Conservation (phyloP, 2,797 vertebrate genomes). For the Acanthurus lineatus region DNA sequence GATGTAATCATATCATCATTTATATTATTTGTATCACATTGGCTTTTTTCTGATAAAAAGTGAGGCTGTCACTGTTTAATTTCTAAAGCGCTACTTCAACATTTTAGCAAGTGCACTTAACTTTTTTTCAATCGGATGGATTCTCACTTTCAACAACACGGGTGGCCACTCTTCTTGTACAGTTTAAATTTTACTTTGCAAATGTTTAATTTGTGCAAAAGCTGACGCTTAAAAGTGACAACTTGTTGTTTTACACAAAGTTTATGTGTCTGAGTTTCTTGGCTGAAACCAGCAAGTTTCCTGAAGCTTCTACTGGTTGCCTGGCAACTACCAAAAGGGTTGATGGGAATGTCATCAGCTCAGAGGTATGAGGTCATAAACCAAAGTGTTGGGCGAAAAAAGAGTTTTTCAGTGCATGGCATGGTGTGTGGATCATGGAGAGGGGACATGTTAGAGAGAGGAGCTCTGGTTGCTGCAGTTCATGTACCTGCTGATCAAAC, state of each 20-base stretch:
- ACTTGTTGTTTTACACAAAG: background rate
- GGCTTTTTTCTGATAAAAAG: too few species aligned
- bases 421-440: background rate
- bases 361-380: background rate
- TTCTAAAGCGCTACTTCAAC: too few species aligned
- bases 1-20: background rate
- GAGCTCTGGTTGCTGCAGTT: background rate
- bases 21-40: background rate
- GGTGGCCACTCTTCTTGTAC: too few species aligned
- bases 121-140: too few species aligned
- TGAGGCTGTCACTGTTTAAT: too few species aligned
- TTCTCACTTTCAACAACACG: too few species aligned
- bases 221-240: too few species aligned
- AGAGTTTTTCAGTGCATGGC: background rate
- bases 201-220: background rate
- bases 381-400: background rate
- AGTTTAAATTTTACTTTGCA: too few species aligned
- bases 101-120: too few species aligned
- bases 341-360: background rate
- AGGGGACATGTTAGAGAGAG: background rate
- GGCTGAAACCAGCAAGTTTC: too few species aligned
- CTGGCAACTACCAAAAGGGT: background rate
- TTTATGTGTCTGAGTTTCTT: too few species aligned
- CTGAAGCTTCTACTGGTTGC: background rate
- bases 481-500: constrained; percentile 95